phyloP scores from a whole-genome alignment of 2,888 invertebrate species.

The Lycia hirtaria region DNA sequence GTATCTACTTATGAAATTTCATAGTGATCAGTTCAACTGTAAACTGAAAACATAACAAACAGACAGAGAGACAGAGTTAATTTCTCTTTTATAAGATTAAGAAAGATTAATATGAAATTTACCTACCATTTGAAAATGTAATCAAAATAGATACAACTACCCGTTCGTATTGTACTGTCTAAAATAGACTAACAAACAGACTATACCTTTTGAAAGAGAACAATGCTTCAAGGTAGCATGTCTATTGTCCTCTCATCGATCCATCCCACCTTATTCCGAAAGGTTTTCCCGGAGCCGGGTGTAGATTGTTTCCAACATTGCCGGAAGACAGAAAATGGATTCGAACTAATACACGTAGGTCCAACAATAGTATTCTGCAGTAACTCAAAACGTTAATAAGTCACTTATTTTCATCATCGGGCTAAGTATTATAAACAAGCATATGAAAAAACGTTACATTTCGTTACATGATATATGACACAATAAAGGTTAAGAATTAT shows the following conservation, averaged over 20 bases:
- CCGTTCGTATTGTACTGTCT: not conserved
- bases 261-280: conserved; percentile 51
- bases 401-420: not conserved
- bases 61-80: no score
- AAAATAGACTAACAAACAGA: not conserved
- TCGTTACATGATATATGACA: no score
- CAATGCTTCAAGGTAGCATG: conserved; percentile 21
- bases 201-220: conserved; percentile 19
- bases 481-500: no score
- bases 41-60: no score
- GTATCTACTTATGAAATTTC: no score
- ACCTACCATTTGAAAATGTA: not conserved
- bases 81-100: no score
- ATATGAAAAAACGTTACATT: no score
- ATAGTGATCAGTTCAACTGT: no score
- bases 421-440: no score
- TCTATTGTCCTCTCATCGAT: conserved; percentile 52
- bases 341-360: conserved; percentile 66
- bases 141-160: no score
- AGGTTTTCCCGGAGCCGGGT: conserved; percentile 68
- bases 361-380: not conserved
- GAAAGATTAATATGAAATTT: no score
- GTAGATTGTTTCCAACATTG: conserved; percentile 76
- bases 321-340: conserved; percentile 76
- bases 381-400: conserved; percentile 1